Evolutionary conservation across 2,888 invertebrate genomes (phyloP).

Genomic region (Tenodera sinensis): DNA sequence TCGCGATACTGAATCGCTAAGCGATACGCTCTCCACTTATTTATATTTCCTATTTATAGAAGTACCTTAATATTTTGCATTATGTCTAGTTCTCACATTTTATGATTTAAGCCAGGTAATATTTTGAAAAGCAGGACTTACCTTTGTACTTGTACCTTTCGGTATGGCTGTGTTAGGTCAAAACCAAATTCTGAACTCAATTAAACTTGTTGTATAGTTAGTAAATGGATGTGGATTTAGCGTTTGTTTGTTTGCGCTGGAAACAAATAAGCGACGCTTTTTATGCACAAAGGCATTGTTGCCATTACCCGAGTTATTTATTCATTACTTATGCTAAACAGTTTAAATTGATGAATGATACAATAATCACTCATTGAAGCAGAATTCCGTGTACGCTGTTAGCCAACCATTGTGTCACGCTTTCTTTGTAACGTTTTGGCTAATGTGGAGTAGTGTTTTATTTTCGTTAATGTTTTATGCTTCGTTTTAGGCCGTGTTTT

Average conservation of each 20-base stretch:
- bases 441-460: background rate
- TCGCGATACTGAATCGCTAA: too few relatives aligned
- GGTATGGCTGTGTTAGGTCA: background rate
- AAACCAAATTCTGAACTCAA: background rate
- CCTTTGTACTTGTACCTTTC: background rate
- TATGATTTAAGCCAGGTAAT: constrained; percentile 39
- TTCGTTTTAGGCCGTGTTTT: too few relatives aligned
- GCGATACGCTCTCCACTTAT: too few relatives aligned
- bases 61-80: too few relatives aligned
- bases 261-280: background rate
- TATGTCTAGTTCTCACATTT: too few relatives aligned
- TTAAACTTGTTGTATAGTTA: background rate
- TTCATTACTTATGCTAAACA: background rate
- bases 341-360: background rate
- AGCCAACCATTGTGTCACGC: background rate
- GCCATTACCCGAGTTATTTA: background rate
- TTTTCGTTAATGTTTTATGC: background rate
- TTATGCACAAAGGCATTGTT: background rate
- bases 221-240: background rate
- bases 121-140: constrained; percentile 53
- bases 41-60: too few relatives aligned
- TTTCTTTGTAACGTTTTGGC: background rate
- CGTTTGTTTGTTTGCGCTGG: background rate
- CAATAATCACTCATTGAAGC: background rate
- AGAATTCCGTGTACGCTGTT: background rate